Evolutionary conservation across 2,113 vertebrate species (phyloP).

Genomic region (Sinocyclocheilus rhinocerous): DNA sequence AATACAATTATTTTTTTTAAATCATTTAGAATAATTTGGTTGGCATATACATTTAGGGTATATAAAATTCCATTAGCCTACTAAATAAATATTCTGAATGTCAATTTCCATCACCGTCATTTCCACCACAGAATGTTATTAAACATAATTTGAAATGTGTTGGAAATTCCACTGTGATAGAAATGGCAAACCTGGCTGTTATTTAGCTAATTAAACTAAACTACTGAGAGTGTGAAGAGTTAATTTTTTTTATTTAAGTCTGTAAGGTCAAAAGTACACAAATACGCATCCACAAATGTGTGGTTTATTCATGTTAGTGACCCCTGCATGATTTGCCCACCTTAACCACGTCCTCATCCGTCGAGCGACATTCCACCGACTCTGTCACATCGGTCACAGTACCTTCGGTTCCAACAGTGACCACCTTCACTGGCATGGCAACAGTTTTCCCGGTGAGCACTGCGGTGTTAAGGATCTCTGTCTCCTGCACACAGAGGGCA

Average conservation of each 20-base stretch:
- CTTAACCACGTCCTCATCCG: constrained; percentile 87
- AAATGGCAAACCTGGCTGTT: background rate
- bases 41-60: no score
- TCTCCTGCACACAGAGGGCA: constrained; percentile 78
- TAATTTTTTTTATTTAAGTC: background rate
- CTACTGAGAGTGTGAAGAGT: background rate
- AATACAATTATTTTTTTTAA: no score
- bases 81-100: no score
- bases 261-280: background rate
- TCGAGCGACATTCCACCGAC: constrained; percentile 86
- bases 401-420: constrained; percentile 86
- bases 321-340: constrained; percentile 65
- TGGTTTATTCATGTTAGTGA: background rate
- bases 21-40: no score
- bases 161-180: background rate
- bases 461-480: constrained; percentile 92
- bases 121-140: background rate
- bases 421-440: constrained; percentile 86
- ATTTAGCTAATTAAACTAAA: background rate
- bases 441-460: constrained; percentile 89
- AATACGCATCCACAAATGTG: background rate
- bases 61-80: no score
- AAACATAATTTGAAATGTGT: background rate
- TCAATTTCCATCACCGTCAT: no score
- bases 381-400: constrained; percentile 88